Conservation (phyloP, 2,888 invertebrate species). For the Parochlus steinenii region DNA sequence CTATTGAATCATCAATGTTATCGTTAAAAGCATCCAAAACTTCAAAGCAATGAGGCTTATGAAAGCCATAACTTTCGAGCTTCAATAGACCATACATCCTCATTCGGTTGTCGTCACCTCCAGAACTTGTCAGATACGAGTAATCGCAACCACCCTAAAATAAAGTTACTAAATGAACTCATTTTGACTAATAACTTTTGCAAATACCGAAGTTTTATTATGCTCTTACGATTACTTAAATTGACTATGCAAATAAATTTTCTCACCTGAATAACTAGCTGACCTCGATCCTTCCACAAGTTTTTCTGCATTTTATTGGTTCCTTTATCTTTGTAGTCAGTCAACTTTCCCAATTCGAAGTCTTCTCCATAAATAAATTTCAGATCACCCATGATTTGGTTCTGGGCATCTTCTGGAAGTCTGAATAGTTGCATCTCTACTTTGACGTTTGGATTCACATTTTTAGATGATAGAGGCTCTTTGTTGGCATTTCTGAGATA, state of each 20-base stretch:
- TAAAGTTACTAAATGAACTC: not conserved
- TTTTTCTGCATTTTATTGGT: constrained; percentile 48
- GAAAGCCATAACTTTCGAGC: constrained; percentile 61
- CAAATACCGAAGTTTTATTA: too few relatives aligned
- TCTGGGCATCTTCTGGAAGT: constrained; percentile 50
- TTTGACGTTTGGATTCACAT: constrained; percentile 43
- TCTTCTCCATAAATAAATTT: constrained; percentile 58
- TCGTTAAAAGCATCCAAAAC: constrained; percentile 49
- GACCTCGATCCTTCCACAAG: constrained; percentile 63
- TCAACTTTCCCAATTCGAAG: constrained; percentile 37
- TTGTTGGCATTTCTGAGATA: constrained; percentile 25
- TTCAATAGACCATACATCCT: constrained; percentile 53
- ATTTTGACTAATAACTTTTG: not conserved
- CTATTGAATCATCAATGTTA: constrained; percentile 52
- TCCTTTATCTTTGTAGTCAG: constrained; percentile 44
- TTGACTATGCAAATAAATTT: constrained; percentile 19
- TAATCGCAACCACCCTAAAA: constrained; percentile 34
- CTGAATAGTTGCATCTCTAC: constrained; percentile 60
- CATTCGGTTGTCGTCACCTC: constrained; percentile 42
- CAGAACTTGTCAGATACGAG: constrained; percentile 39
- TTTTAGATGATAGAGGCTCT: constrained; percentile 31
- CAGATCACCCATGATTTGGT: constrained; percentile 55
- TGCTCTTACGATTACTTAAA: not conserved
- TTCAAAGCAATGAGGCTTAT: constrained; percentile 54
- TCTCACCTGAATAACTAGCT: constrained; percentile 54